Conservation (phyloP, 2,797 vertebrate species). For the Coregonus ussuriensis region DNA sequence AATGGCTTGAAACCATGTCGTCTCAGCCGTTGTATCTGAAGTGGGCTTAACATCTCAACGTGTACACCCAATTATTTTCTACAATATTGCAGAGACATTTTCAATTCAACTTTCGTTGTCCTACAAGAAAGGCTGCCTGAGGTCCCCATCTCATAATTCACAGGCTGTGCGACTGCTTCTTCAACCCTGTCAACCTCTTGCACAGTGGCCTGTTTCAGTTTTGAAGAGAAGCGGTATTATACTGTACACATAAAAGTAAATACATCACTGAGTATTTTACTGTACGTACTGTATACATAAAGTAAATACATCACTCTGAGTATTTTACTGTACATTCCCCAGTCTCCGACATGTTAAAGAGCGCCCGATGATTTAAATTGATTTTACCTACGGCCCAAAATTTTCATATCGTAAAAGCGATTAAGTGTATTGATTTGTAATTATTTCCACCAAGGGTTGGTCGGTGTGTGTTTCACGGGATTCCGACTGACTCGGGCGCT, state of each 20-base stretch:
- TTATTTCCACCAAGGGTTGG: slow-evolving; percentile 2
- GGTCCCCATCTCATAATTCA: not conserved
- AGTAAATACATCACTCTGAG: not conserved
- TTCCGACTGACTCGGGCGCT: not conserved
- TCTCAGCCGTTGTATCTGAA: too few relatives aligned
- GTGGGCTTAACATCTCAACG: not conserved
- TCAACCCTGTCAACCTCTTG: not conserved
- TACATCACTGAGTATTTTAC: not conserved
- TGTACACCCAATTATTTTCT: not conserved
- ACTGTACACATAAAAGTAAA: too few relatives aligned
- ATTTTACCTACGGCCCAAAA: slow-evolving; percentile 21
- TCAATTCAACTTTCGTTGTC: too few relatives aligned
- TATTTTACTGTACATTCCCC: slow-evolving; percentile 5
- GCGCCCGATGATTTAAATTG: slow-evolving; percentile 22
- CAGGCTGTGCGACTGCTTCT: not conserved
- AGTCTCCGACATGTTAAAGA: slow-evolving; percentile 25
- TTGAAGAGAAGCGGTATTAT: not conserved
- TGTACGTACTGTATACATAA: not conserved
- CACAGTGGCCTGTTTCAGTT: slow-evolving; percentile 23
- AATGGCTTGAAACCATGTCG: too few relatives aligned
- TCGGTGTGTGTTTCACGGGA: slow-evolving; percentile 7
- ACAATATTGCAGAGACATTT: too few relatives aligned
- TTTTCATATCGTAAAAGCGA: slow-evolving; percentile 43
- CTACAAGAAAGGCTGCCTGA: too few relatives aligned
- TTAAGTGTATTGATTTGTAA: slow-evolving; percentile 35